These are phyloP conservation scores for Synergus gifuensis DNA, from an alignment of 2,888 invertebrate genomes.

Conservation along the genomic window DNA sequence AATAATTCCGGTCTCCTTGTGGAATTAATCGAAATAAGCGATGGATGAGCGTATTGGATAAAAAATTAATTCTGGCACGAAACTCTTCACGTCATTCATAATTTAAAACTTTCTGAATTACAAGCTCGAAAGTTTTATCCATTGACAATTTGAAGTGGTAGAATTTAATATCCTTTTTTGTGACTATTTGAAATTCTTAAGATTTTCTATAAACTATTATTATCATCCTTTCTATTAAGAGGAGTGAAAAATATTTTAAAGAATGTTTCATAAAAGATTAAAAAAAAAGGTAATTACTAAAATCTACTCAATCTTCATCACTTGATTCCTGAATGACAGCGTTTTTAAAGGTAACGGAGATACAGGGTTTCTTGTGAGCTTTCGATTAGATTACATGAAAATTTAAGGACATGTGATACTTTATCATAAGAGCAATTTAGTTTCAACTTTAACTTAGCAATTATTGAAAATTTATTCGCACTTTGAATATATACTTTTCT, in stretches of 20 bases:
- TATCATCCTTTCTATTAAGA: background rate
- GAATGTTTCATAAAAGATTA: background rate
- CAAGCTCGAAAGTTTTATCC: background rate
- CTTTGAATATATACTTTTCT: no score
- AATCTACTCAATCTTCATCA: constrained; percentile 4
- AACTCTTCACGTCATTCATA: background rate
- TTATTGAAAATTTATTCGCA: no score
- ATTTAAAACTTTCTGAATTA: constrained; percentile 17
- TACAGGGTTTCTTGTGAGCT: background rate
- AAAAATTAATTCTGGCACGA: background rate
- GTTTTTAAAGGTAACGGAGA: background rate
- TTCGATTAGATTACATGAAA: background rate
- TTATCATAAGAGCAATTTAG: no score
- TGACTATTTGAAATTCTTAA: background rate
- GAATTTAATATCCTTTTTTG: background rate
- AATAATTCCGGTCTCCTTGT: background rate
- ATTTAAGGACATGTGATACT: background rate
- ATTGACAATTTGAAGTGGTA: background rate
- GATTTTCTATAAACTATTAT: background rate
- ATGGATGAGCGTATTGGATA: constrained; percentile 25
- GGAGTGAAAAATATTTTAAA: background rate
- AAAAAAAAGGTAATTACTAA: background rate
- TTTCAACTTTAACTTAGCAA: no score
- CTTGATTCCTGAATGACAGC: background rate
- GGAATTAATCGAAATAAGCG: constrained; percentile 36